Evolutionary conservation across 2,888 invertebrate genomes (phyloP).

Genomic region (Tridacna gigas): DNA sequence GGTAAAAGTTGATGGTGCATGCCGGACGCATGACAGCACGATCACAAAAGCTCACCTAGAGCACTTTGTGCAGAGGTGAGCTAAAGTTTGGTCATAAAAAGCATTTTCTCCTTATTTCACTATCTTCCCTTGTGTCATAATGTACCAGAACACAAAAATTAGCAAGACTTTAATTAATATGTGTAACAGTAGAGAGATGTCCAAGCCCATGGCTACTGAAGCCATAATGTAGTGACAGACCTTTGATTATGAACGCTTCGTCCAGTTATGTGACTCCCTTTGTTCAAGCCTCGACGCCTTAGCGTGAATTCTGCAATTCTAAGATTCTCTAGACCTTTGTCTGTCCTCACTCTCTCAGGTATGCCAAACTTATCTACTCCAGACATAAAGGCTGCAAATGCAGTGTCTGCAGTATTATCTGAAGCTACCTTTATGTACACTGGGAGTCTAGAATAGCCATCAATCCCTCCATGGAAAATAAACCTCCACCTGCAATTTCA

Average conservation of each 20-base stretch:
- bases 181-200: too few species aligned
- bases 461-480: slow-evolving; percentile 57
- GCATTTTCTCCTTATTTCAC: too few species aligned
- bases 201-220: too few species aligned
- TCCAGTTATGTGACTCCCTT: slow-evolving; percentile 46
- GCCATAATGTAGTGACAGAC: too few species aligned
- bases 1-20: too few species aligned
- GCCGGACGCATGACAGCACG: too few species aligned
- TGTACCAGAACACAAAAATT: too few species aligned
- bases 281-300: slow-evolving; percentile 5
- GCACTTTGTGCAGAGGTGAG: too few species aligned
- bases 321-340: slow-evolving; percentile 49
- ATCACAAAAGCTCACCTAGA: too few species aligned
- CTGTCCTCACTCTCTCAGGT: slow-evolving; percentile 53
- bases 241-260: slow-evolving; percentile 58
- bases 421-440: slow-evolving; percentile 34
- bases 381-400: slow-evolving; percentile 35
- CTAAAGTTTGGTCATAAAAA: too few species aligned
- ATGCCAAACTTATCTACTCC: slow-evolving; percentile 46
- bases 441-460: slow-evolving; percentile 55
- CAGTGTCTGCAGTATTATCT: slow-evolving; percentile 50
- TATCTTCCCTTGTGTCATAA: too few species aligned
- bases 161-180: too few species aligned
- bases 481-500: slow-evolving; percentile 58
- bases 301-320: slow-evolving; percentile 52